Base-by-base conservation (phyloP, 2,888 invertebrate genomes). In the Drosophila hamatofila region DNA sequence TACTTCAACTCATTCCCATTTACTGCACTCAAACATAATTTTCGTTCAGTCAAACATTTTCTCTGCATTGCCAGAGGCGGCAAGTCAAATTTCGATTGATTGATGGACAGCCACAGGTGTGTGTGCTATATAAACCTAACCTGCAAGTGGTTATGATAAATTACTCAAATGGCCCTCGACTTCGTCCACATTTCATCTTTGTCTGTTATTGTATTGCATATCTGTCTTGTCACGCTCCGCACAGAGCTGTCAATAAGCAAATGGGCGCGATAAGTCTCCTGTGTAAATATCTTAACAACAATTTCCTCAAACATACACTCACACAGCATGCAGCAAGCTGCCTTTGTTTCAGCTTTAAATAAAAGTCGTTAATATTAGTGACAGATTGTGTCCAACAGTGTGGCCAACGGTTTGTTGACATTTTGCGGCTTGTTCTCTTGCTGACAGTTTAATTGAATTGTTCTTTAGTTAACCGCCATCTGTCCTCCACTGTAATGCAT, bases 191-290 rank as follows among this genome's bases (percentile, higher is more conserved):
- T 39, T 41, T 55, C 23, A 35, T 21, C 35, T 33, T 9, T 14
- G 21, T 5, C 63, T 63, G 69, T 37, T 76, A 72, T 83, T 80
- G 70, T 72, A 79, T 74, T 77, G 74, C 75, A 60, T 60, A 77
- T 81, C 70, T 80, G 81, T 72, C 77, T 60, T 81, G 77, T 83
- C 83, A 85, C 67, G 75, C 68, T 51, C 44, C 27, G n/a, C 37
- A 58, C 52, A 23, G 49, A 69, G 77, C 85, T 83, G 83, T 85
- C 83, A 83, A 83, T 83, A 85, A 80, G 81, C 79, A 83, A 83
- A 85, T 80, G 75, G 62, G 41, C 58, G 75, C 78, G 62, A 83
- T 83, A 85, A 85, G 85, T 83, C 80, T 79, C 73, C 60, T 70
- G 49, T 63, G 49, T 11, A 49, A 44, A 69, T 73, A 69, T 76